Evolutionary conservation across 2,888 invertebrate genomes (phyloP).

Genomic region (Ophioninae sp.): DNA sequence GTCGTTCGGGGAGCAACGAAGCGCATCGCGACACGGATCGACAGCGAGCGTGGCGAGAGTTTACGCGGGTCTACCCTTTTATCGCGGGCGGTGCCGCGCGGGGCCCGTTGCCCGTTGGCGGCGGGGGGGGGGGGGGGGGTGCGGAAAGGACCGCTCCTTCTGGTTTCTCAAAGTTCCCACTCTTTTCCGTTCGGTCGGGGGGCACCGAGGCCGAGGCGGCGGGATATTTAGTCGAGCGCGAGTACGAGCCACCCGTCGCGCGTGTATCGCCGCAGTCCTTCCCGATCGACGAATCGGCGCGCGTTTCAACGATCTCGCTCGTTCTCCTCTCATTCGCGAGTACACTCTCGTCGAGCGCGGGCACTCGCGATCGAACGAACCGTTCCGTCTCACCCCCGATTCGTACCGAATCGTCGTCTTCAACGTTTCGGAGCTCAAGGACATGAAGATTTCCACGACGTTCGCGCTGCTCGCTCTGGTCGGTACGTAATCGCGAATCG

Average conservation of each 20-base stretch:
- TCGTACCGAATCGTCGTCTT: background rate
- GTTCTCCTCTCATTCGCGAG: background rate
- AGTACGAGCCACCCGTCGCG: slow-evolving; percentile 72
- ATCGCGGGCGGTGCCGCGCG: slow-evolving; percentile 11
- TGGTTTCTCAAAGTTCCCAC: slow-evolving; percentile 70
- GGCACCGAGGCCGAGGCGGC: slow-evolving; percentile 65
- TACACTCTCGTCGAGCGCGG: background rate
- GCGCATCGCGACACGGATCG: slow-evolving; percentile 7
- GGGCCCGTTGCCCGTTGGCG: slow-evolving; percentile 11
- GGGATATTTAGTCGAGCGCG: slow-evolving; percentile 75
- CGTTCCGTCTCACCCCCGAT: slow-evolving; percentile 2
- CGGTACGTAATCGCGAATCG: slow-evolving; percentile 71
- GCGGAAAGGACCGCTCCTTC: slow-evolving; percentile 69
- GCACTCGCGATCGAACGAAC: background rate
- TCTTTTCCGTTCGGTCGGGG: slow-evolving; percentile 44
- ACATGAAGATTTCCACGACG: slow-evolving; percentile 77
- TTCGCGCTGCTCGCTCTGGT: slow-evolving; percentile 76
- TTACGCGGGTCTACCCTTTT: slow-evolving; percentile 26
- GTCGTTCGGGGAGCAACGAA: background rate
- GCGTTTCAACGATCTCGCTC: slow-evolving; percentile 20
- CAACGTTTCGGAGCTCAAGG: slow-evolving; percentile 38
- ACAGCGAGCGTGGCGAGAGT: background rate
- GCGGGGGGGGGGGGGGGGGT: slow-evolving; percentile 37
- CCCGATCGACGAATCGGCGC: slow-evolving; percentile 48
- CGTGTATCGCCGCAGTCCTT: slow-evolving; percentile 60